Conservation (phyloP, 2,797 vertebrate species). For the Pempheris klunzingeri region DNA sequence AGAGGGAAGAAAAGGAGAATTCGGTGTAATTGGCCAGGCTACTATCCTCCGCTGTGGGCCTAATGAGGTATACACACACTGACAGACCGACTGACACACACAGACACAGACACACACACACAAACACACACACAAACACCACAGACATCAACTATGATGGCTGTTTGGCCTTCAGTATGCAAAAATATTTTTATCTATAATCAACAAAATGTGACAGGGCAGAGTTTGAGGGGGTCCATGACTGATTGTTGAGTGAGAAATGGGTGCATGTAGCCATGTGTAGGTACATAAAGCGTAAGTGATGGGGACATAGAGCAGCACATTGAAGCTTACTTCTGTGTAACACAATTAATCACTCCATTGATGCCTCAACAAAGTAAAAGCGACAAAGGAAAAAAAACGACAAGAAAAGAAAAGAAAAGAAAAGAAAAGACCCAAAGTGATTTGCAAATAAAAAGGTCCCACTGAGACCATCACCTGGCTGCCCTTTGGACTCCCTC, state of each 20-base stretch:
- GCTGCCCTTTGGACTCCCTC: slow-evolving; percentile 51
- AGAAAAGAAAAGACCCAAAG: no score
- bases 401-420: not conserved
- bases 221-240: slow-evolving; percentile 28
- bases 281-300: not conserved
- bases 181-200: slow-evolving; percentile 42
- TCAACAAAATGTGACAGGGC: slow-evolving; percentile 55
- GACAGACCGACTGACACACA: slow-evolving; percentile 21
- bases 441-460: slow-evolving; percentile 65
- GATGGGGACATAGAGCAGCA: not conserved
- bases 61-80: slow-evolving; percentile 76
- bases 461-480: slow-evolving; percentile 58
- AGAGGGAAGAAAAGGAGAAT: slow-evolving; percentile 52
- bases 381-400: slow-evolving; percentile 24
- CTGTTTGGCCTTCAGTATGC: slow-evolving; percentile 46
- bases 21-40: slow-evolving; percentile 71
- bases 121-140: no score
- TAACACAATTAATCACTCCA: slow-evolving; percentile 7
- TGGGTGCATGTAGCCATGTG: no score
- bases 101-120: slow-evolving; percentile 18
- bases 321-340: not conserved
- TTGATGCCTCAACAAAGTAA: slow-evolving; percentile 21
- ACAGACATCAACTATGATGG: slow-evolving; percentile 13
- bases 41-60: slow-evolving; percentile 69
- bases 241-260: no score